phyloP scores from a whole-genome alignment of 2,113 vertebrate genomes.

The Corydoras sp. region DNA sequence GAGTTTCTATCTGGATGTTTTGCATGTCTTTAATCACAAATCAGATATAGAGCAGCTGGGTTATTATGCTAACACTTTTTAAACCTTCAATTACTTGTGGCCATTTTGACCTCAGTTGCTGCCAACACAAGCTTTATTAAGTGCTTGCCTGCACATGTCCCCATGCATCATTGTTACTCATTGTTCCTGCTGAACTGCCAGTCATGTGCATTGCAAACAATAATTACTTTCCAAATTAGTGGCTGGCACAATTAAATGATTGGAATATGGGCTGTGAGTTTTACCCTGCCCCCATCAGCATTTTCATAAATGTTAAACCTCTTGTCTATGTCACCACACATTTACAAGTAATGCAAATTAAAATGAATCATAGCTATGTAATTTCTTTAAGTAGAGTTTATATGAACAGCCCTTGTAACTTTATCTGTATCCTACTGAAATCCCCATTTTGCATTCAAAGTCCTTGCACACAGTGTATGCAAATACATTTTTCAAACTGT shows the following conservation, averaged over 20 bases:
- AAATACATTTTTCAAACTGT: constrained; percentile 2
- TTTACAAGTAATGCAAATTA: constrained; percentile 16
- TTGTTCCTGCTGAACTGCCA: constrained; percentile 53
- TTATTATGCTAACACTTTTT: constrained; percentile 5
- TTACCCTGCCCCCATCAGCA: constrained; percentile 14
- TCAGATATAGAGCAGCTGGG: constrained; percentile 27
- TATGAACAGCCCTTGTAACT: constrained; percentile 16
- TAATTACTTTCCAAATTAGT: constrained; percentile 59
- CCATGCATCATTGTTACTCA: constrained; percentile 44
- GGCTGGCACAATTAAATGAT: constrained; percentile 52
- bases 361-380: constrained; percentile 32
- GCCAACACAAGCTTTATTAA: constrained; percentile 45
- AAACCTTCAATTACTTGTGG: constrained; percentile 43
- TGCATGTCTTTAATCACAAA: constrained; percentile 5
- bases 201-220: constrained; percentile 43
- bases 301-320: constrained; percentile 2
- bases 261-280: constrained; percentile 11
- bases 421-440: constrained; percentile 23
- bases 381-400: constrained; percentile 23
- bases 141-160: constrained; percentile 35
- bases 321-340: constrained; percentile 25
- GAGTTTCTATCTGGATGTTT: background rate
- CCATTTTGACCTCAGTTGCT: constrained; percentile 42
- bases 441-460: constrained; percentile 16
- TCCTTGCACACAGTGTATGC: background rate